Percentiles rank a stretch among this genome's conserved stretches.
phyloP scores from a whole-genome alignment of 2,113 vertebrate genomes.

The Psephotus haematonotus region DNA sequence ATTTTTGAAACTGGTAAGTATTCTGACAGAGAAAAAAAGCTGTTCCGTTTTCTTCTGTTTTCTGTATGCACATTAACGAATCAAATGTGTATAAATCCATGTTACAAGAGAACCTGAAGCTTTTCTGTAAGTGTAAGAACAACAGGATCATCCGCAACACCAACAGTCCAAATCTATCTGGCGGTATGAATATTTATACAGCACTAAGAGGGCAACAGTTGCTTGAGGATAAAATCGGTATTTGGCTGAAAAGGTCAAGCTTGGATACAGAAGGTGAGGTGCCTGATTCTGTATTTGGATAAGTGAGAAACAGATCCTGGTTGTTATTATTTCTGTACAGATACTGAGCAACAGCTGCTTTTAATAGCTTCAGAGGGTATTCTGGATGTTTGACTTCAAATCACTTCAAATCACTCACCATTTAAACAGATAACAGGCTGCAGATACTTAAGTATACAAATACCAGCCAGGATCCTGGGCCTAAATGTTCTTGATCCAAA shows the following conservation, averaged over 20 bases:
- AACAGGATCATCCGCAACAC: not conserved
- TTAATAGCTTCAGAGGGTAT: constrained; percentile 23
- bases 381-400: not conserved
- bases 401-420: constrained; percentile 3
- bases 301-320: not conserved
- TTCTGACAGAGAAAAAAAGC: not conserved
- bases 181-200: constrained; percentile 2
- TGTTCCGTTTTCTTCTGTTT: not conserved
- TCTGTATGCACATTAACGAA: not conserved
- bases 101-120: not conserved
- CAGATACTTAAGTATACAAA: not conserved
- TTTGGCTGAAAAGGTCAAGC: not conserved
- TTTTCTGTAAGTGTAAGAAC: not conserved
- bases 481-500: not conserved
- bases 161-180: not conserved
- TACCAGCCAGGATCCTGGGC: constrained; percentile 14
- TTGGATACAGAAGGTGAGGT: constrained; percentile 12
- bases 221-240: constrained; percentile 7
- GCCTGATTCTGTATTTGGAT: constrained; percentile 30
- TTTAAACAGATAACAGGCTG: constrained; percentile 2
- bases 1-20: not conserved
- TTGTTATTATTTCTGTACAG: constrained; percentile 15
- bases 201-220: not conserved
- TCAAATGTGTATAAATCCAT: not conserved
- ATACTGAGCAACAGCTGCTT: constrained; percentile 41